Percentiles rank a stretch among this genome's conserved stretches.
Conservation (phyloP, 2,113 vertebrate species). For the Catharus fuscescens region DNA sequence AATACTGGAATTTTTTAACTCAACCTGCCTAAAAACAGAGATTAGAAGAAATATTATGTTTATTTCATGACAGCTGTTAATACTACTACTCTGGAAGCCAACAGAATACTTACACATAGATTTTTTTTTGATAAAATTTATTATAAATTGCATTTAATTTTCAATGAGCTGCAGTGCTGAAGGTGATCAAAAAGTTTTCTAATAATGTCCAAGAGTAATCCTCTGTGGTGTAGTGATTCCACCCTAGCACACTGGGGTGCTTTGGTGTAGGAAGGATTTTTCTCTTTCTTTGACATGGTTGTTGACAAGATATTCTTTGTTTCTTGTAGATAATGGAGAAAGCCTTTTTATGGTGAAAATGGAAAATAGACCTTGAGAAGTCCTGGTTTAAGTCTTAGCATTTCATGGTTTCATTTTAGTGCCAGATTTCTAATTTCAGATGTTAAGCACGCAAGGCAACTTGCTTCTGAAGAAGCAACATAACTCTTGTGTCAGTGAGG, state of each 20-base stretch:
- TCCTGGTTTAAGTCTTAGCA: not conserved
- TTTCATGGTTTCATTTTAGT: not conserved
- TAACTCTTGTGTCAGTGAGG: not conserved
- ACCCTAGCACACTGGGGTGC: rapidly evolving
- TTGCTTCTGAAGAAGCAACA: not conserved
- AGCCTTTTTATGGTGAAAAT: not conserved
- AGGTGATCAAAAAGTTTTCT: not conserved
- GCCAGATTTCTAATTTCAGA: not conserved
- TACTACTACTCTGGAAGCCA: not conserved
- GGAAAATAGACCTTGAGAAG: not conserved
- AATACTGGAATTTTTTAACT: not conserved
- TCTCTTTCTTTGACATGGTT: not conserved
- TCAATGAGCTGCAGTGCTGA: not conserved
- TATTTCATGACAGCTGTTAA: not conserved
- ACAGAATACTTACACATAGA: not conserved
- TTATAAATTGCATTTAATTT: not conserved
- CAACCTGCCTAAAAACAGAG: not conserved
- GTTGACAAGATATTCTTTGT: not conserved
- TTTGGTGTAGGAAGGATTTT: not conserved
- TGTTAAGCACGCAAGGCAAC: not conserved
- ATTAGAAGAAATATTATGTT: not conserved
- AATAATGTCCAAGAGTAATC: not conserved
- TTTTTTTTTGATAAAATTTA: too few relatives aligned
- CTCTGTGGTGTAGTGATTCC: not conserved
- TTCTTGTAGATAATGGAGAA: not conserved